Base-by-base conservation (phyloP, 1,140 invertebrate genomes). In the Chionoecetes opilio region DNA sequence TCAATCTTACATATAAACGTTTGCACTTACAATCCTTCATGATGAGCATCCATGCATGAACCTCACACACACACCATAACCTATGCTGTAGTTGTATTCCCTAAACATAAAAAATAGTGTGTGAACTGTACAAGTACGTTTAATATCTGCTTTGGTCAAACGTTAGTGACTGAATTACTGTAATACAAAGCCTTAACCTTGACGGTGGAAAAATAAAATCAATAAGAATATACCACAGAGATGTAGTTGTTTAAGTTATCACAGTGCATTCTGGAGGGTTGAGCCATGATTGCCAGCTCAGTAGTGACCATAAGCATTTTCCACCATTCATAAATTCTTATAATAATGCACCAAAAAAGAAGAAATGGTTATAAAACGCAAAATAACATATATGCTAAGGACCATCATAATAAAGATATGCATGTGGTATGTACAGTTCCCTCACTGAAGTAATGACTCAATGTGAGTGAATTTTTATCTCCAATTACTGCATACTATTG, bases 121-220 rank as follows among this genome's bases (percentile, higher is more conserved):
- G 41, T 89, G n/a, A 53, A 86, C 92, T 93, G 85, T 46, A 93
- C 92, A 85, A 17, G 11, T 82, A 82, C 35, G 34, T 34, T 93
- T 93, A 93, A 93, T 86, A 85, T 26, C 75, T 37, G 82, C 91
- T 92, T 93, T 93, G 92, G 92, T 93, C 82, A 93, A 29, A 35
- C 37, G 85, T 37, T 93, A 53, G 2, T 46, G 32, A 53, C 82
- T 93, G 31, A 75, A 75, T 75, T 75, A n/a, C 63, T 75, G 63
- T 26, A 75, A 75, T 26, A 75, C 46, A 53, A 17, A 53, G 46
- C 46, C 46, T 53, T 17, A 53, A 53, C 46, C 63, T 75, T n/a
- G 8, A 75, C 11, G 6, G 21, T 75, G 21, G n/a, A n/a, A n/a
- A n/a, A 75, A 75, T 75, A 75, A 75, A 75, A n/a, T 75, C 63